Base-by-base conservation (phyloP, 2,888 invertebrate genomes). In the Steinernema scapterisci region DNA sequence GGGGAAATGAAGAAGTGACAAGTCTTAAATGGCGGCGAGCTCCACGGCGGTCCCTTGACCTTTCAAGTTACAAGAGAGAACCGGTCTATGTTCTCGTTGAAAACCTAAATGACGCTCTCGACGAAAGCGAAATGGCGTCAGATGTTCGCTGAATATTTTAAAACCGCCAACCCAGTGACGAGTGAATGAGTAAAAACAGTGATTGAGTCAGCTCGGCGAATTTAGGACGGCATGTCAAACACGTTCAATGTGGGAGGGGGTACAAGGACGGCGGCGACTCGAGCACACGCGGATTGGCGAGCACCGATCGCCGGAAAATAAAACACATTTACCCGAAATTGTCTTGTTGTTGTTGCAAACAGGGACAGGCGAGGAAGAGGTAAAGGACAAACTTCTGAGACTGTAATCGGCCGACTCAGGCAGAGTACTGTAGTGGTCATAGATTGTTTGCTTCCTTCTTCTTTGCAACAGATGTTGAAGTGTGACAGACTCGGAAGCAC, bases 341-440 rank as follows among this genome's bases (percentile, higher is more conserved):
- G 48, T 19, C 19, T 48, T 48, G 48, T 48, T 48, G 48, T 48
- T 48, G 48, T 48, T 48, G 48, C 48, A 48, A 48, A 48, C 48
- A 48, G 48, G 48, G n/a, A n/a, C 13, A 19, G 13, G 48, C 48
- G 48, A 7, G 16, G 3, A 48, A 48, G 3, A 48, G 48, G 5
- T 3, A 38, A 38, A 38, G 38, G 38, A 38, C 38, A 38, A 38
- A 38, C 38, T 38, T 38, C 38, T 38, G 38, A 38, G 38, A 38
- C 38, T 6, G 3, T 38, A 38, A 38, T 6, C 5, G 3, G 38
- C 5, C 38, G n/a, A n/a, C n/a, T n/a, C n/a, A n/a, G n/a, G n/a
- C n/a, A n/a, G n/a, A n/a, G n/a, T n/a, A n/a, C n/a, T n/a, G n/a
- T n/a, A n/a, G n/a, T n/a, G n/a, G n/a, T n/a, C n/a, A n/a, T n/a